Evolutionary conservation across 2,888 invertebrate species (phyloP), one percentile per base, ranked within the genome.

Genomic region (Dimorphilus gyrociliatus): DNA sequence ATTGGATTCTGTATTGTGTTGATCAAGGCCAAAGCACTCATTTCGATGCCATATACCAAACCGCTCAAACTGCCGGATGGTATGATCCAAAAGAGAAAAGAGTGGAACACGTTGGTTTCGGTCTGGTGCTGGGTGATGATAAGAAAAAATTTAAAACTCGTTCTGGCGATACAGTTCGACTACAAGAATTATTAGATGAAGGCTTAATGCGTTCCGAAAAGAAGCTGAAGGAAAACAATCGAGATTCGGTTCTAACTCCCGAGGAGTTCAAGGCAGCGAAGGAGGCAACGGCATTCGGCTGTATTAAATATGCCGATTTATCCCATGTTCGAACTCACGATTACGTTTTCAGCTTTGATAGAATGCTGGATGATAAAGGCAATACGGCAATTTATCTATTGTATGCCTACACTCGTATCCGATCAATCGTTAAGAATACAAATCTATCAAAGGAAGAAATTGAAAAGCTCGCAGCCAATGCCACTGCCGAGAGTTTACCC

Each of bases 301-400:
- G 97, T 56, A 88, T 99, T 34, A 97, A 92, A 60, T 97, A 99
- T 62, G 80, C 94, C 3, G 97, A 97, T 68, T 70, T 97, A 27
- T 81, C 79, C 10, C 88, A 92, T 52, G 88, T 88, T 59, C 72
- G 90, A 37, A 74, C 73, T 33, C 80, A 81, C 56, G 94, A 94
- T 55, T 97, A 97, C 56, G 74, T 94, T 2, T 97, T 97, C 65
- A 92, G 90, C 1, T 97, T 92, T 64, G 90, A 97, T 54, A 86
- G 86, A 70, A 99, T 99, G 97, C 69, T 99, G 40, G 92, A 97
- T 53, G 94, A 97, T 59, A 80, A 81, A 57, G 97, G 97, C 7
- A 99, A 99, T 59, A 99, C 97, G 1, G 97, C 97, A 0, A 92
- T 90, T 0, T 99, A 97, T 57, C 67, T 99, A 30, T 65, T 97